phyloP scores from a whole-genome alignment of 2,797 vertebrate species.

The Anabacerthia variegaticeps region DNA sequence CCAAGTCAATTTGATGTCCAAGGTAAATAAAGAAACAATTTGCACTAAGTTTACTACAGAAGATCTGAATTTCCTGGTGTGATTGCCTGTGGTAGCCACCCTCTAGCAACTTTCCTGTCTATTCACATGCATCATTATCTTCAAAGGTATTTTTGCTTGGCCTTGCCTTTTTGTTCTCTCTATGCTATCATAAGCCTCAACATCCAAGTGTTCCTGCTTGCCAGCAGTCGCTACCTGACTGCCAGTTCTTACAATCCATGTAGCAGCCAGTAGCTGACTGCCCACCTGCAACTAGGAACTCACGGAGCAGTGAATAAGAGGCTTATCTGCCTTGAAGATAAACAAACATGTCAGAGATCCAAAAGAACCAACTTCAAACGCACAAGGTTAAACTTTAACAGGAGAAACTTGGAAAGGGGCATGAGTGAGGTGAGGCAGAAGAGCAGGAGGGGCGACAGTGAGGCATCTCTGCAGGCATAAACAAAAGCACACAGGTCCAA shows the following conservation, averaged over 20 bases:
- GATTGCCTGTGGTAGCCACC: not conserved
- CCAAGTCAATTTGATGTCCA: not conserved
- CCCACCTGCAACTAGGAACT: not conserved
- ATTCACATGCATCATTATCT: not conserved
- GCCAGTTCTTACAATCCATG: not conserved
- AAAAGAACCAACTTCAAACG: not conserved
- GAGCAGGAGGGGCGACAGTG: not conserved
- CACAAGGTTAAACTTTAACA: not conserved
- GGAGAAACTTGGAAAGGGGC: not conserved
- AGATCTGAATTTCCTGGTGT: not conserved
- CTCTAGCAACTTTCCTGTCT: not conserved
- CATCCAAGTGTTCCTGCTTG: not conserved
- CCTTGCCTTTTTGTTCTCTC: not conserved
- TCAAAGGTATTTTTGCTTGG: not conserved
- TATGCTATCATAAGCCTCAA: not conserved
- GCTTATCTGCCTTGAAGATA: not conserved
- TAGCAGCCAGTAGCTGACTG: accelerated
- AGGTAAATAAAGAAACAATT: not conserved
- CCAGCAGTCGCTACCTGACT: not conserved
- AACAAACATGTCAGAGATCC: accelerated
- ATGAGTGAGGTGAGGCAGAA: not conserved
- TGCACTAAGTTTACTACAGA: not conserved
- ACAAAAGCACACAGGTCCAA: not conserved
- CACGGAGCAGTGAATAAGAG: not conserved
- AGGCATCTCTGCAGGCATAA: not conserved